Percentiles rank a stretch among this genome's conserved stretches.
These are phyloP conservation scores for Drosophila ustulata DNA, from an alignment of 2,888 invertebrate genomes.

Conservation along the genomic window DNA sequence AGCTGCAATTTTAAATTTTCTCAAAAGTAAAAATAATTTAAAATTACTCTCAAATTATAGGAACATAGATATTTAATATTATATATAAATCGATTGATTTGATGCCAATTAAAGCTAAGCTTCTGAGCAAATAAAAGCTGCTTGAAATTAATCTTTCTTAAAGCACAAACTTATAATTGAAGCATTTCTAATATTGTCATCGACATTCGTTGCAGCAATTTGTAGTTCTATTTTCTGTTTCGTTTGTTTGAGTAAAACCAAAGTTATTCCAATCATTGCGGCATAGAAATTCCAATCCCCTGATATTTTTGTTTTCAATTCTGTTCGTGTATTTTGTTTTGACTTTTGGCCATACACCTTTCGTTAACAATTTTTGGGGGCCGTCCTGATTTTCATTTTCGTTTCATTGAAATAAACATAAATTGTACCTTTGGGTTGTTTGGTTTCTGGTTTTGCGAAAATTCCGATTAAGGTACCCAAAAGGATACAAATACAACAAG, in stretches of 20 bases:
- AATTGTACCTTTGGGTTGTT: constrained; percentile 51
- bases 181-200: constrained; percentile 8
- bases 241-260: constrained; percentile 1
- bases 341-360: constrained; percentile 1
- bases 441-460: constrained; percentile 29
- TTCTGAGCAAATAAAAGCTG: background rate
- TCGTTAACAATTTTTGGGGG: constrained; percentile 33
- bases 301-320: constrained; percentile 14
- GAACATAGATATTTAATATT: background rate
- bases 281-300: background rate
- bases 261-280: constrained; percentile 13
- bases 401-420: constrained; percentile 63
- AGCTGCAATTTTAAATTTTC: too few relatives aligned
- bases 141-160: background rate
- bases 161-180: background rate
- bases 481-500: background rate
- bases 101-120: background rate
- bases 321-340: constrained; percentile 10
- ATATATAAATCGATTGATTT: background rate
- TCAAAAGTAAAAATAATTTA: too few relatives aligned
- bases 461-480: constrained; percentile 4
- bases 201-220: constrained; percentile 4
- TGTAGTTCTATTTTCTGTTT: constrained; percentile 7
- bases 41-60: background rate
- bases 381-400: constrained; percentile 37